Evolutionary conservation across 1,140 invertebrate genomes (phyloP).

Genomic region (Acromyrmex echinatior): DNA sequence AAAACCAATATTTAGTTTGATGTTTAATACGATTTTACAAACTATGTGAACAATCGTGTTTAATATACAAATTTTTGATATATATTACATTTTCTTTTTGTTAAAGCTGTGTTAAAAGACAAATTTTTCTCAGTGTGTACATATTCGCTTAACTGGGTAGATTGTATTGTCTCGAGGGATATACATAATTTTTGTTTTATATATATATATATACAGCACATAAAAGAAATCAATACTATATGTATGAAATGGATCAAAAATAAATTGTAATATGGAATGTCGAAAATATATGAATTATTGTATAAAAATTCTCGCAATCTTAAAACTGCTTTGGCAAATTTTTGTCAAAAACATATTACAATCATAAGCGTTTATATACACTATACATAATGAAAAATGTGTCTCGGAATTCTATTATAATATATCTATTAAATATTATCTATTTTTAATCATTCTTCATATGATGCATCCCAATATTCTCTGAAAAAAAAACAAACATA

Average conservation of each 20-base stretch:
- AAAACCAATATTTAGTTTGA: constrained; percentile 46
- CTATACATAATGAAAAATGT: constrained; percentile 43
- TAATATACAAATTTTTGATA: constrained; percentile 62
- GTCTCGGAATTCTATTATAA: constrained; percentile 31
- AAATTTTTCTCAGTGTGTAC: constrained; percentile 47
- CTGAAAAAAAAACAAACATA: constrained; percentile 75
- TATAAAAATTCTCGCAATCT: constrained; percentile 40
- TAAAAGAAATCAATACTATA: not conserved
- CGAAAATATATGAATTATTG: constrained; percentile 8
- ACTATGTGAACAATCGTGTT: constrained; percentile 54
- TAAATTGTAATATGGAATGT: constrained; percentile 34
- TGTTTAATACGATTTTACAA: constrained; percentile 49
- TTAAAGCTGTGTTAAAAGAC: constrained; percentile 63
- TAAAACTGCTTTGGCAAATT: constrained; percentile 50
- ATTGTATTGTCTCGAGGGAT: constrained; percentile 73
- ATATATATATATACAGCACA: too few relatives aligned
- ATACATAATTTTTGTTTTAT: not conserved
- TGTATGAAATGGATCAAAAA: not conserved
- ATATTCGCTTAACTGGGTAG: constrained; percentile 41
- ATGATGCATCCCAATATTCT: constrained; percentile 78
- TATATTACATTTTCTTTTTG: constrained; percentile 47
- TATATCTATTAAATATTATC: constrained; percentile 32
- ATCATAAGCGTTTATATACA: constrained; percentile 49
- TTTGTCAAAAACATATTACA: constrained; percentile 28
- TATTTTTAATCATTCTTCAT: constrained; percentile 84